Evolutionary conservation across 2,797 vertebrate genomes (phyloP), one percentile per base, ranked within the genome.

Genomic region (Pangasius krempfi): DNA sequence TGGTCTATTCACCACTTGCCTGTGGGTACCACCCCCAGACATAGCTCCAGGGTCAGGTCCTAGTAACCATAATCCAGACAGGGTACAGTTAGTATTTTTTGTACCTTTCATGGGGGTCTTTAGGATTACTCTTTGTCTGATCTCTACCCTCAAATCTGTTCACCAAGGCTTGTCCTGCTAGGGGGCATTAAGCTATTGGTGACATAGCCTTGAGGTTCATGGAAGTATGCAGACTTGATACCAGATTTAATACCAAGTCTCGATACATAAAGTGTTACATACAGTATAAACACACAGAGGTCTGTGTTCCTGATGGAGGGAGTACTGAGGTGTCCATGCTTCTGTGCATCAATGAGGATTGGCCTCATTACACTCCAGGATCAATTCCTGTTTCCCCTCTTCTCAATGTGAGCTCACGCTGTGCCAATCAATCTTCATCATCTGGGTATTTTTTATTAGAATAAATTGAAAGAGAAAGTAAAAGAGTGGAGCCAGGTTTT

Each of bases 381-480:
- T 80, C 78, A 37, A 37, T 80, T 56, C 52, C 78, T 80, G 52
- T 79, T 54, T 79, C 50, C 50, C 56, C 7, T 56, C 76, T 79
- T 79, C n/a, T 54, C 27, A 33, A 56, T 79, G 75, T 52, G 50
- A 52, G n/a, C 20, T 79, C 50, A 50, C 27, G 12, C 12, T 76
- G 50, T 54, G 50, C 30, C 78, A 58, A 20, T 80, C 78, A 80
- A 81, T 58, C 54, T 58, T 62, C 33, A 81, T 81, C 56, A 81
- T 44, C 79, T 81, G 33, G 10, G 10, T 60, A 37, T 60, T 37
- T 79, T 37, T 80, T 60, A 60, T 81, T 60, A 14, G 10, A 60
- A 60, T 81, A 40, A 40, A 60, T 40, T 27, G 33, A 40, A 22
- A 27, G 9, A 40, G 30, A 40, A 81, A 27, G 52, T 60, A 40